Base-by-base conservation (phyloP, 1,140 invertebrate genomes). In the Diprion similis region DNA sequence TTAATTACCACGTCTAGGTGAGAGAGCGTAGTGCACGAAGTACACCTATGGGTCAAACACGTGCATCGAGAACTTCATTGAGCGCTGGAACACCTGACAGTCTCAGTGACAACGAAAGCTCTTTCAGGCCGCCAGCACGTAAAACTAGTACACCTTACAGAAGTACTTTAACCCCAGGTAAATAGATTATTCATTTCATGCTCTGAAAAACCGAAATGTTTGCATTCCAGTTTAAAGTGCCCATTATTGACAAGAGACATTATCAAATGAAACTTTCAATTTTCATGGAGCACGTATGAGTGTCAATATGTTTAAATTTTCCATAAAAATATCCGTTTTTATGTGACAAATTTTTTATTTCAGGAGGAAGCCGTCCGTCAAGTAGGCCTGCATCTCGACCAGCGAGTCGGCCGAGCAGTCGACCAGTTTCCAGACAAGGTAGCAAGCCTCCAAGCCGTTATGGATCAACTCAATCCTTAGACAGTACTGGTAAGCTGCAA, bases 371-470 rank as follows among this genome's bases (percentile, higher is more conserved):
- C 80, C 84, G 90, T 69, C 89, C 90, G 37, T 81, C 93, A 17
- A 96, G 95, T 72, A 90, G 94, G 77, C 90, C 90, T 71, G 89
- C 92, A 72, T 92, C 92, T 66, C 89, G 93, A 78, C 88, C 90
- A 46, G 85, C 88, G n/a, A 92, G 90, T 81, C 87, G 92, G 83
- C 94, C 94, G 66, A 91, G 92, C 51, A 96, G 95, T 66, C 90
- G 95, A 80, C 93, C 95, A 69, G 92, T 93, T 48, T 96, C 95
- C 79, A 91, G 96, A 80, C 91, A 92, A 76, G 93, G 94, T 66
- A 95, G 95, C 48, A 96, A 97, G 85, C 96, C 96, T 78, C 95
- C 96, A 19, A 98, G 96, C 82, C 92, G 97, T 82, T 95, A 97
- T 82, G 96, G 96, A 75, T 98, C 97, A 47, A 97, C 96, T 80